Evolutionary conservation across 2,888 invertebrate genomes (phyloP).

Genomic region (Coleophora flavipennella): DNA sequence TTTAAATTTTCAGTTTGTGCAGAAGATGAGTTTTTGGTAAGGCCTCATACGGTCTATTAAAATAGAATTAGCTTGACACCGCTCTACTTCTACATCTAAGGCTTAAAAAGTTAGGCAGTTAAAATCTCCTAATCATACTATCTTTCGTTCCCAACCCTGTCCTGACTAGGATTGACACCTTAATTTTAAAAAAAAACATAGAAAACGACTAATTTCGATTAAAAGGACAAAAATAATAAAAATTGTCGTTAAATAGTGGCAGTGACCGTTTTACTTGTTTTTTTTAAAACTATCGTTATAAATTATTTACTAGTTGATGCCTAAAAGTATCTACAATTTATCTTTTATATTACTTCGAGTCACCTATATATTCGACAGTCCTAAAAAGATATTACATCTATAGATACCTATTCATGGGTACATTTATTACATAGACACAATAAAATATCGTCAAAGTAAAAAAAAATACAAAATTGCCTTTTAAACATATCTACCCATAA

Average conservation of each 20-base stretch:
- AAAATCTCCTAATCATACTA: constrained; percentile 11
- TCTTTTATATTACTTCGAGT: not conserved
- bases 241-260: constrained; percentile 43
- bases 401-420: not conserved
- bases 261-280: constrained; percentile 41
- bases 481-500: too few relatives aligned
- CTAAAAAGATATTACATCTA: not conserved
- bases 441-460: not conserved
- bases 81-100: not conserved
- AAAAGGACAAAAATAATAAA: constrained; percentile 24
- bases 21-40: too few relatives aligned
- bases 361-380: not conserved
- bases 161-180: constrained; percentile 68
- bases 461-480: constrained; percentile 1
- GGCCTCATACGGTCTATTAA: too few relatives aligned
- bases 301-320: constrained; percentile 1
- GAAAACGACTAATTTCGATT: constrained; percentile 20
- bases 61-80: too few relatives aligned
- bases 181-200: constrained; percentile 26
- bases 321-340: constrained; percentile 2
- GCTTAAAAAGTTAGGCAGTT: not conserved
- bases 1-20: too few relatives aligned
- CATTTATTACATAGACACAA: not conserved
- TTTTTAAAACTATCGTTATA: not conserved
- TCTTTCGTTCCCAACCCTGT: constrained; percentile 56